Base-by-base conservation (phyloP, 1,140 invertebrate species). In the Drosophila prosaltans region DNA sequence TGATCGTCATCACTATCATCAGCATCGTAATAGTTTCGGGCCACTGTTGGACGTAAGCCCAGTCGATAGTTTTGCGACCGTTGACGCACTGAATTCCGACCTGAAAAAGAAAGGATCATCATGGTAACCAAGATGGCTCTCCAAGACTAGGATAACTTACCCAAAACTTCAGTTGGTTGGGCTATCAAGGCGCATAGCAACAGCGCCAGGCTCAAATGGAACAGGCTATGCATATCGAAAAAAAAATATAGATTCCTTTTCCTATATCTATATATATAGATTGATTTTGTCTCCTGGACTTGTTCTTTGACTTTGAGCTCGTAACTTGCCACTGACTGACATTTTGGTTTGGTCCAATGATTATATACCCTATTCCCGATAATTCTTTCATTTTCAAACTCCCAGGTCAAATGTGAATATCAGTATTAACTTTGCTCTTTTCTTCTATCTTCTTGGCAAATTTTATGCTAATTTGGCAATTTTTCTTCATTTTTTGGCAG, bases 271-370 rank as follows among this genome's bases (percentile, higher is more conserved):
- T 1, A 36, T 36, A 36, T 16, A 54, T 2, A n/a, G 32, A 40
- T 10, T 54, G 2, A 10, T 9, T 36, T 6, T 36, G 10, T n/a
- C 43, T 63, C 36, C 65, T 72, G 54, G 51, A 73, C 74, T 83
- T 71, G 66, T 79, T 84, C 16, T 16, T 16, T 72, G 45, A 59
- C 85, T 90, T 62, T 63, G 81, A 88, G 80, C 66, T 90, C 57
- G 69, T 59, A 64, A 82, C 66, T 86, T 65, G 78, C 73, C 78
- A 90, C 88, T 90, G 88, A 90, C 82, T 90, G 84, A 88, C 65
- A 66, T 40, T 58, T 71, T 57, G 36, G 57, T 63, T 30, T 26
- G 51, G 54, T 39, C 8, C 66, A 1, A 43, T 57, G 85, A 81
- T 90, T 90, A 69, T 90, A 90, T 90, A 90, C 57, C 85, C 79